phyloP scores from a whole-genome alignment of 2,888 invertebrate genomes.

The Thumatha senex region DNA sequence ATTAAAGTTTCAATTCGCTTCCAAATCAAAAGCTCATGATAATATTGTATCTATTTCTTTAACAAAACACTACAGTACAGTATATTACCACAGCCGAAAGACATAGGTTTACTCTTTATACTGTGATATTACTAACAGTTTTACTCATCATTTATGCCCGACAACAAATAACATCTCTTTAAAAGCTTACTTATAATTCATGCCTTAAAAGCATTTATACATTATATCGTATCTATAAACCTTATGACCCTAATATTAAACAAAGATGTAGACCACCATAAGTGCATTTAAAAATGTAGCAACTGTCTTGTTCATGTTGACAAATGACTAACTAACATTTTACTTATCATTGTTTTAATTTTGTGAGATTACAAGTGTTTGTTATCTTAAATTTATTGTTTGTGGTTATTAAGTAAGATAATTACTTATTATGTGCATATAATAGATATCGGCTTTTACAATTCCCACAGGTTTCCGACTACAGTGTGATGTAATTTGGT shows the following conservation, averaged over 20 bases:
- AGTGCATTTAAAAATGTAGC: slow-evolving; percentile 44
- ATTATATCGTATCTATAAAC: slow-evolving; percentile 14
- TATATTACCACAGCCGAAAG: no score
- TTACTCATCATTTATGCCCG: neutral
- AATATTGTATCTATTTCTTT: no score
- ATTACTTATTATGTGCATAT: neutral
- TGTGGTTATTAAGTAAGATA: neutral
- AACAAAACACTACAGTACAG: no score
- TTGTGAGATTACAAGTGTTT: slow-evolving; percentile 5
- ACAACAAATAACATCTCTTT: neutral
- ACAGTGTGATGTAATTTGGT: neutral
- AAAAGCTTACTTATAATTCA: neutral
- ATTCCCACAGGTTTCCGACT: neutral
- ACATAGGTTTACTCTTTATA: no score
- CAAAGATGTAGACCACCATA: slow-evolving; percentile 28
- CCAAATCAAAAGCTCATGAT: no score
- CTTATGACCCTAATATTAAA: slow-evolving; percentile 19
- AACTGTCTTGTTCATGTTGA: slow-evolving; percentile 36
- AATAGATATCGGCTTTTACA: neutral
- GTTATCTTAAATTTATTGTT: slow-evolving; percentile 1
- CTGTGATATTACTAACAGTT: no score
- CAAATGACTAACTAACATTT: slow-evolving; percentile 26
- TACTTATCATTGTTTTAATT: slow-evolving; percentile 24
- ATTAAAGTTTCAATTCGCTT: no score
- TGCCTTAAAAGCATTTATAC: neutral